phyloP scores from a whole-genome alignment of 2,797 vertebrate species.

The Emys orbicularis region DNA sequence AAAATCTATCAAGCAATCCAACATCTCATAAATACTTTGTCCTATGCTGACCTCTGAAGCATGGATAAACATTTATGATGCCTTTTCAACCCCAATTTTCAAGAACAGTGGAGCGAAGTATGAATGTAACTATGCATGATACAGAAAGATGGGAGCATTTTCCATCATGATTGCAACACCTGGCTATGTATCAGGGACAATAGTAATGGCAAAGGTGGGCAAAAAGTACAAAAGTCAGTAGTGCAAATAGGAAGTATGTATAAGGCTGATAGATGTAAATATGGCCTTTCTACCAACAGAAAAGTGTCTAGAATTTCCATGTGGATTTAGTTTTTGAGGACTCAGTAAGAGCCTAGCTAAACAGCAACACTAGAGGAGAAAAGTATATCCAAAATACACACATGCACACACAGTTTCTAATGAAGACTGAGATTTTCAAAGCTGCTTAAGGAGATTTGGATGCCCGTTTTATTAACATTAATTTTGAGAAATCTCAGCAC shows the following conservation, averaged over 20 bases:
- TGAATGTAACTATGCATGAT: accelerated
- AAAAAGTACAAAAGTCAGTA: not conserved
- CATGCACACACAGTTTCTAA: not conserved
- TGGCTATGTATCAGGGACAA: not conserved
- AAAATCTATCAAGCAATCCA: not conserved
- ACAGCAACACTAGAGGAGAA: not conserved
- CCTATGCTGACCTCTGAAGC: not conserved
- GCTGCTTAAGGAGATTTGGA: not conserved
- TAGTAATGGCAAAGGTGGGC: not conserved
- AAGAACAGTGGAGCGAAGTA: not conserved
- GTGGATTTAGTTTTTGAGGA: not conserved
- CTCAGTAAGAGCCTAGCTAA: not conserved
- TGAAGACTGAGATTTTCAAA: not conserved
- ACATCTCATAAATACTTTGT: not conserved
- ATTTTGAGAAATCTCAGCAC: not conserved
- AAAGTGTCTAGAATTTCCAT: not conserved
- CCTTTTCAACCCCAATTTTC: not conserved
- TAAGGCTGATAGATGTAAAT: not conserved
- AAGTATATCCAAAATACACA: not conserved
- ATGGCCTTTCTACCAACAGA: not conserved
- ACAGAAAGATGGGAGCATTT: not conserved
- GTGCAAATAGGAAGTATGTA: not conserved
- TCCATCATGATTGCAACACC: not conserved
- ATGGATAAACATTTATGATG: not conserved
- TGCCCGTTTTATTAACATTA: not conserved